Evolutionary conservation across 2,888 invertebrate species (phyloP), one percentile per base, ranked within the genome.

Genomic region (Drosophila peninsularis): DNA sequence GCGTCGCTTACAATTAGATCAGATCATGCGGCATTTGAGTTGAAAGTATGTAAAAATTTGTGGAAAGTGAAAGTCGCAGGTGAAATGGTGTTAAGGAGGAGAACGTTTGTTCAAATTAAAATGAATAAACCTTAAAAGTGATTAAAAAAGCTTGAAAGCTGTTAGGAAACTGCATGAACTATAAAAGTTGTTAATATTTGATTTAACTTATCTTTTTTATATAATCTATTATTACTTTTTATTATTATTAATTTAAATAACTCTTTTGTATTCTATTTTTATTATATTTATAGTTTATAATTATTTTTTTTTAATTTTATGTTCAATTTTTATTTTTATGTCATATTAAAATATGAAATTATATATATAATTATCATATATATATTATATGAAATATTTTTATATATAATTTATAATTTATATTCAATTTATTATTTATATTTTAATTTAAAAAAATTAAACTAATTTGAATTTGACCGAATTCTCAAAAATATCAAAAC

Each of bases 21-120:
- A 72, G 85, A 69, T 53, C 42, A 14, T 42, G 69, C 77, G 52
- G 70, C 60, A 37, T 76, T 62, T 47, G 57, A 19, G 78, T 64
- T 58, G 50, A 47, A 62, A 64, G 52, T 49, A 49, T 36, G 6
- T 0, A 9, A 21, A 34, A n/a, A n/a, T 55, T 45, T 60, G 7
- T 49, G 68, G 80, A 47, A 87, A 82, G 87, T 82, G 88, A 83
- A 80, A 80, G 62, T 54, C 57, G 72, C 82, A 82, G 84, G 82
- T 82, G 64, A 47, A 47, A 0, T 7, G 30, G 7, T 32, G 13
- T 3, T 1, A 7, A 19, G 17, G 13, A 3, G 17, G 7, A 47
- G 30, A 17, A 30, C 0, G 5, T 24, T 24, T 24, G 24, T 24
- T 24, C 4, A 24, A 24, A 3, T 24, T 3, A 24, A 24, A 24